Evolutionary conservation across 53 echinoderm and acorn worm species (phyloP).

Genomic region (Pentamera pediparva): DNA sequence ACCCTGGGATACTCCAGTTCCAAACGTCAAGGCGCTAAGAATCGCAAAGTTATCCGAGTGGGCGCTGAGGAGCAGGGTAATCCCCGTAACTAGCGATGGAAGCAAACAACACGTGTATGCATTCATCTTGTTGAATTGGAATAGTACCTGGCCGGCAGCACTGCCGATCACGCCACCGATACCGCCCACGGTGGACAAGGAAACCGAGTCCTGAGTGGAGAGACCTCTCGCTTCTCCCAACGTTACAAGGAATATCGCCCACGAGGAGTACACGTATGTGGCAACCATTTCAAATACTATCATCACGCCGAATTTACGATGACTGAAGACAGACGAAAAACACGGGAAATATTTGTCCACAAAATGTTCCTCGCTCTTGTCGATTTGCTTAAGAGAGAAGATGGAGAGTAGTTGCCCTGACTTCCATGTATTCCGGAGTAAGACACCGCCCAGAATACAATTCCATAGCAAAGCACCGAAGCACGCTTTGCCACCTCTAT

Average conservation of each 20-base stretch:
- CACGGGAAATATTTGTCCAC: neutral
- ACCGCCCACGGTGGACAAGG: neutral
- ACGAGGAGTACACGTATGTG: neutral
- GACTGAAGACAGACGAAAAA: neutral
- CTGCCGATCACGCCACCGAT: neutral
- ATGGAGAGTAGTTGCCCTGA: neutral
- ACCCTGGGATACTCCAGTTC: neutral
- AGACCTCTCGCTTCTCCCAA: neutral
- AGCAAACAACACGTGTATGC: neutral
- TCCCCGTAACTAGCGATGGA: neutral
- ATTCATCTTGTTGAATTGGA: neutral
- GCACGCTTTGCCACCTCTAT: neutral
- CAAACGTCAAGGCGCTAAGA: neutral
- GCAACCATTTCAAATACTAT: neutral
- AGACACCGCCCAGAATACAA: neutral
- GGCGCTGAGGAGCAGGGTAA: neutral
- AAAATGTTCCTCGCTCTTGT: too few species aligned
- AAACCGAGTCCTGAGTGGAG: neutral
- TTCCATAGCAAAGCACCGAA: constrained; percentile 12
- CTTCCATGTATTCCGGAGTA: neutral
- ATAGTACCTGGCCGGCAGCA: neutral
- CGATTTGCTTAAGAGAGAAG: neutral
- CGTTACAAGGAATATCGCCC: neutral
- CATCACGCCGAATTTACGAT: neutral
- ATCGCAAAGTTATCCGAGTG: neutral